phyloP scores from a whole-genome alignment of 2,888 invertebrate genomes.

The Petrophora chlorosata region DNA sequence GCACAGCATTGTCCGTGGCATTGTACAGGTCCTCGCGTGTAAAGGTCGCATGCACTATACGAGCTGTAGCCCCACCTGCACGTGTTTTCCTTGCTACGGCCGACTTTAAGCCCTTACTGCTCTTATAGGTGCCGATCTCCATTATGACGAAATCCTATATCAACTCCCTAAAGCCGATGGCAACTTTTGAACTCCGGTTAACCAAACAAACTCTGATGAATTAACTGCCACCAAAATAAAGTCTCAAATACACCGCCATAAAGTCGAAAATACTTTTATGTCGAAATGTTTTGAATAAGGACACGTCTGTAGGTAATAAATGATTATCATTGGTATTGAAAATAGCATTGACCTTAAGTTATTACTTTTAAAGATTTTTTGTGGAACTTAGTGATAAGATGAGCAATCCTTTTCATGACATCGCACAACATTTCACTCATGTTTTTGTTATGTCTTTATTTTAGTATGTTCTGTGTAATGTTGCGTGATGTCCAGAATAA shows the following conservation, averaged over 20 bases:
- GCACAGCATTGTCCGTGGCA: no score
- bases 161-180: conserved; percentile 25
- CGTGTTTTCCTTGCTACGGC: no score
- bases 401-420: not conserved
- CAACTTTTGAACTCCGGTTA: conserved; percentile 28
- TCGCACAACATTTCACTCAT: no score
- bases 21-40: no score
- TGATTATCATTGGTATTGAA: not conserved
- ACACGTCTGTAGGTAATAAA: not conserved
- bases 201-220: conserved; percentile 24
- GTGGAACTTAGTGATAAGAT: not conserved
- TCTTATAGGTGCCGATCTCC: not conserved
- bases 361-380: not conserved
- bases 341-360: not conserved
- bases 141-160: conserved; percentile 25
- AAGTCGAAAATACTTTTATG: conserved; percentile 10
- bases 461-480: no score
- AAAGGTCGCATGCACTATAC: no score
- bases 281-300: conserved; percentile 3
- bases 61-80: no score
- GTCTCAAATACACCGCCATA: no score
- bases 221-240: conserved; percentile 10
- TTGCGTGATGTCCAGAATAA: no score
- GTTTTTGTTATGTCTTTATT: no score
- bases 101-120: conserved; percentile 18